Percentiles rank a stretch among this genome's conserved stretches.
phyloP scores from a whole-genome alignment of 1,140 invertebrate species.

The Drosophila miranda region DNA sequence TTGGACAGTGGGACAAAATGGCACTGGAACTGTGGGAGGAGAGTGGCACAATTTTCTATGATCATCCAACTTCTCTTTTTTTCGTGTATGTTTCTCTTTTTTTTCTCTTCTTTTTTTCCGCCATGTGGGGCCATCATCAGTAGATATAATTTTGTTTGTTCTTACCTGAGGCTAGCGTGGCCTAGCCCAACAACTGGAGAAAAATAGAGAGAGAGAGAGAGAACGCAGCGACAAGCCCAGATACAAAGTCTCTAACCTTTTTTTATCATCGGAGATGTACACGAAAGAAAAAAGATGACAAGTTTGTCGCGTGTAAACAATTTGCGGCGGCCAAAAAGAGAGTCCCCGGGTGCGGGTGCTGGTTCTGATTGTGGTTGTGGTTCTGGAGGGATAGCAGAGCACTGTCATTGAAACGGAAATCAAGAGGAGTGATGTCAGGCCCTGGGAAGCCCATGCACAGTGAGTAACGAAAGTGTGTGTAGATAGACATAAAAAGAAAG shows the following conservation, averaged over 20 bases:
- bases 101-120: conserved; percentile 4
- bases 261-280: conserved; percentile 57
- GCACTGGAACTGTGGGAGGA: conserved; percentile 4
- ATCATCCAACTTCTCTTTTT: conserved; percentile 50
- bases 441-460: conserved; percentile 37
- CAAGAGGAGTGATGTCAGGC: conserved; percentile 51
- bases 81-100: not conserved
- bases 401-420: conserved; percentile 67
- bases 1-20: conserved; percentile 24
- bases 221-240: conserved; percentile 26
- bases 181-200: conserved; percentile 68
- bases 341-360: conserved; percentile 54
- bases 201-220: conserved; percentile 2
- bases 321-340: conserved; percentile 65
- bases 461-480: conserved; percentile 26
- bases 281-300: conserved; percentile 65
- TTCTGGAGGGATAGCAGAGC: conserved; percentile 8
- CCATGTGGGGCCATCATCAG: conserved; percentile 16
- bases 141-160: conserved; percentile 23
- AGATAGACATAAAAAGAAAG: not conserved
- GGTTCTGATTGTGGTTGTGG: not conserved
- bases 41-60: conserved; percentile 61
- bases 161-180: conserved; percentile 61
- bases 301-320: conserved; percentile 80
- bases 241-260: conserved; percentile 72